phyloP scores from a whole-genome alignment of 2,797 vertebrate species.

The Silurus aristotelis region DNA sequence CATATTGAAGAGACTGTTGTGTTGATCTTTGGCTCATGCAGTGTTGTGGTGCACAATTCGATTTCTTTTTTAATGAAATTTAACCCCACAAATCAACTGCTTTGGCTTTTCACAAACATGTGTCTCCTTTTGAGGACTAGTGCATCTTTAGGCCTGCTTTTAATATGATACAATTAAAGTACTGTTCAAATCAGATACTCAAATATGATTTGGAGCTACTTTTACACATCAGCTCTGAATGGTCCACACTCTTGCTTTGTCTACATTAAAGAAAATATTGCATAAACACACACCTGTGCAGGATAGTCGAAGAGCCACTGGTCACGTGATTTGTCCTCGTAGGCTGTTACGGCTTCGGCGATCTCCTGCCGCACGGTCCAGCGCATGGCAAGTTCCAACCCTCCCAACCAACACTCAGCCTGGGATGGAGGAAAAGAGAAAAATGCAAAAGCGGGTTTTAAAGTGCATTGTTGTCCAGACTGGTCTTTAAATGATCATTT shows the following conservation, averaged over 20 bases:
- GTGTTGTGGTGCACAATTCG: no score
- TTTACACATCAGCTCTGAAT: not conserved
- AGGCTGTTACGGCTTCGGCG: conserved; percentile 71
- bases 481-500: not conserved
- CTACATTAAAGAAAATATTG: not conserved
- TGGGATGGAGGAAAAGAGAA: conserved; percentile 24
- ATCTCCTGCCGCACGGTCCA: conserved; percentile 73
- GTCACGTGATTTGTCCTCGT: conserved; percentile 78
- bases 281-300: conserved; percentile 63
- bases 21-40: no score
- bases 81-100: no score
- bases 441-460: not conserved
- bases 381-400: conserved; percentile 72
- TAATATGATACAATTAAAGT: no score
- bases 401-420: conserved; percentile 72
- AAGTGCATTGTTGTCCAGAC: not conserved
- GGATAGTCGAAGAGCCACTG: conserved; percentile 76
- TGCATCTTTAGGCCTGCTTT: no score
- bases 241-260: not conserved
- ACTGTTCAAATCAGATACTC: no score
- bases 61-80: no score
- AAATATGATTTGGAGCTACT: no score
- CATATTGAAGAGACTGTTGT: no score
- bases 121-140: no score
- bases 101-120: no score